phyloP scores from a whole-genome alignment of 2,888 invertebrate genomes.

The Aporophyla nigra region DNA sequence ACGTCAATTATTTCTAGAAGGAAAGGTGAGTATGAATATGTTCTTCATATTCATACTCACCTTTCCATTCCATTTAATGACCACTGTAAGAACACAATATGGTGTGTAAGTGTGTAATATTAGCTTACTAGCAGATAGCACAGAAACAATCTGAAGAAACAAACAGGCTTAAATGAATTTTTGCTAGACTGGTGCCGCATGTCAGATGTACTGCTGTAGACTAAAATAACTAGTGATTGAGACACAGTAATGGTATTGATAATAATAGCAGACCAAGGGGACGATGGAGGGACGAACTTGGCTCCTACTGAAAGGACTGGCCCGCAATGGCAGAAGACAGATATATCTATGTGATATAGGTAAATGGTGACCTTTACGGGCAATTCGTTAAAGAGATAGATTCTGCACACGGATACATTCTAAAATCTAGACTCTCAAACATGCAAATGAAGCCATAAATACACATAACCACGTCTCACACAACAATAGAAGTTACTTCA shows the following conservation, averaged over 20 bases:
- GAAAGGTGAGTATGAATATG: neutral
- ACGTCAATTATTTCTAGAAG: neutral
- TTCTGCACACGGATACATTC: neutral
- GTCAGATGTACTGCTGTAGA: too few species aligned
- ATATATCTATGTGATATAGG: neutral
- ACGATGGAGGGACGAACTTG: neutral
- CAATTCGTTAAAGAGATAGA: neutral
- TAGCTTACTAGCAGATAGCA: neutral
- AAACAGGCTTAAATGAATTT: too few species aligned
- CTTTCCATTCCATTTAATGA: too few species aligned
- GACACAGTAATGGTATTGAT: neutral
- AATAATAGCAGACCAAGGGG: neutral
- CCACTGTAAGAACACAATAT: too few species aligned
- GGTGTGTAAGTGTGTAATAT: too few species aligned
- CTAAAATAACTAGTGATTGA: neutral
- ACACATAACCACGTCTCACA: constrained; percentile 25
- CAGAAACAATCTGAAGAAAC: neutral
- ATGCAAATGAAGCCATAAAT: constrained; percentile 25
- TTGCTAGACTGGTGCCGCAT: too few species aligned
- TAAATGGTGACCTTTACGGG: neutral
- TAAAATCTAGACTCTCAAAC: constrained; percentile 4
- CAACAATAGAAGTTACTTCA: constrained; percentile 17
- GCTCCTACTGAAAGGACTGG: too few species aligned
- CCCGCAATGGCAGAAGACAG: too few species aligned
- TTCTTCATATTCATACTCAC: too few species aligned